phyloP scores from a whole-genome alignment of 2,797 vertebrate species.

The Cynodonichthys magdalenae region DNA sequence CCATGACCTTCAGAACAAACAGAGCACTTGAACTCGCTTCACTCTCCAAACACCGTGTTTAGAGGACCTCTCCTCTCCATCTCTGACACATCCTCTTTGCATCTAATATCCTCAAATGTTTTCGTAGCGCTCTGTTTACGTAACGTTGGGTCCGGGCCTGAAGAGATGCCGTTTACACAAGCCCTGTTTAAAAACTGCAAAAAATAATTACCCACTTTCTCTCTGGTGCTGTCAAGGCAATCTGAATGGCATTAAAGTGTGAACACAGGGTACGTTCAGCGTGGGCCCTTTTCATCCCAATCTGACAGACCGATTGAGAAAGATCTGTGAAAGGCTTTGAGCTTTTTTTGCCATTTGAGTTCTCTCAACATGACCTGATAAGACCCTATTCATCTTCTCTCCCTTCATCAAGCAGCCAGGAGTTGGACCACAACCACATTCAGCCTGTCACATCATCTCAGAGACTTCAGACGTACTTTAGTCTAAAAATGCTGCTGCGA shows the following conservation, averaged over 20 bases:
- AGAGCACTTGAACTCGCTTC: slow-evolving; percentile 39
- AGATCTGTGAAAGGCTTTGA: slow-evolving; percentile 58
- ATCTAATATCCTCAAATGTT: slow-evolving; percentile 48
- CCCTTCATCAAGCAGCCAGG: slow-evolving; percentile 52
- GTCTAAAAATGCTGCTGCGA: slow-evolving; percentile 50
- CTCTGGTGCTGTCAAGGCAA: slow-evolving; percentile 43
- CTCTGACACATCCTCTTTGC: slow-evolving; percentile 55
- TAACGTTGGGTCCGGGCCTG: slow-evolving; percentile 47
- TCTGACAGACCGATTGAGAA: slow-evolving; percentile 56
- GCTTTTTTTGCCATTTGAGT: slow-evolving; percentile 45
- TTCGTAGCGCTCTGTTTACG: slow-evolving; percentile 45
- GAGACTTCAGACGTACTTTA: slow-evolving; percentile 46
- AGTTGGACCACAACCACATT: slow-evolving; percentile 58
- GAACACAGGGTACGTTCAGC: slow-evolving; percentile 38
- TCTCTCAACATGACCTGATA: slow-evolving; percentile 63
- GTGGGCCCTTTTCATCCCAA: slow-evolving; percentile 55
- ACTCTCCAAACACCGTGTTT: slow-evolving; percentile 45
- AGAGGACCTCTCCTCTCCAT: slow-evolving; percentile 32
- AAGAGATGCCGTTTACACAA: slow-evolving; percentile 48
- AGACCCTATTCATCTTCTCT: slow-evolving; percentile 58
- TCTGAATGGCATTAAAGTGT: slow-evolving; percentile 56
- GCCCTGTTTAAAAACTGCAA: slow-evolving; percentile 41
- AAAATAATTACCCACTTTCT: slow-evolving; percentile 61
- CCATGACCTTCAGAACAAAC: slow-evolving; percentile 61
- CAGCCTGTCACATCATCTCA: slow-evolving; percentile 58